Evolutionary conservation across 2,888 invertebrate species (phyloP).

Genomic region (Pinctada fucata): DNA sequence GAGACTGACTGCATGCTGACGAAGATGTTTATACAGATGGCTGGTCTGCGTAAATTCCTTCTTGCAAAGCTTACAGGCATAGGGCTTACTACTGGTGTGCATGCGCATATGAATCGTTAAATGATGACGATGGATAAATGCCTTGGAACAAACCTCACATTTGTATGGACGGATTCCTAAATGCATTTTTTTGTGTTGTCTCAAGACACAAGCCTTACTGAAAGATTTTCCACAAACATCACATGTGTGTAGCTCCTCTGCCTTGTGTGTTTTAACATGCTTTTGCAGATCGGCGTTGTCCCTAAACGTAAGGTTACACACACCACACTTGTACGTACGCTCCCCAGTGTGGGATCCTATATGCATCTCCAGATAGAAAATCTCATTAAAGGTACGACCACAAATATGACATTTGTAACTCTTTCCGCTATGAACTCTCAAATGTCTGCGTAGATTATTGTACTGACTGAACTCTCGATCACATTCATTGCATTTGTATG

Average conservation of each 20-base stretch:
- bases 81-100: conserved; percentile 46
- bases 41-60: conserved; percentile 53
- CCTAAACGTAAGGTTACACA: conserved; percentile 48
- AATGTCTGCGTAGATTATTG: conserved; percentile 51
- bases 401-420: conserved; percentile 53
- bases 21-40: conserved; percentile 53
- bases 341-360: conserved; percentile 58
- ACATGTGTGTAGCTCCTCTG: conserved; percentile 53
- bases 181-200: conserved; percentile 58
- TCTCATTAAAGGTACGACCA: conserved; percentile 54
- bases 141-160: conserved; percentile 51
- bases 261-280: conserved; percentile 55
- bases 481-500: conserved; percentile 58
- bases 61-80: conserved; percentile 45
- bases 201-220: conserved; percentile 57
- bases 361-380: conserved; percentile 58
- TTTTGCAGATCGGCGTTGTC: conserved; percentile 53
- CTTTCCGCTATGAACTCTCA: conserved; percentile 52
- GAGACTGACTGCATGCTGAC: conserved; percentile 42
- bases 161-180: conserved; percentile 53
- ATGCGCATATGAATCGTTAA: conserved; percentile 54
- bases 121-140: conserved; percentile 58
- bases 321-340: conserved; percentile 57
- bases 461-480: conserved; percentile 53
- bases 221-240: conserved; percentile 54